Percentiles rank a stretch among this genome's conserved stretches.
Conservation (phyloP, 2,888 invertebrate genomes). For the Gymnoscelis rufifasciata region DNA sequence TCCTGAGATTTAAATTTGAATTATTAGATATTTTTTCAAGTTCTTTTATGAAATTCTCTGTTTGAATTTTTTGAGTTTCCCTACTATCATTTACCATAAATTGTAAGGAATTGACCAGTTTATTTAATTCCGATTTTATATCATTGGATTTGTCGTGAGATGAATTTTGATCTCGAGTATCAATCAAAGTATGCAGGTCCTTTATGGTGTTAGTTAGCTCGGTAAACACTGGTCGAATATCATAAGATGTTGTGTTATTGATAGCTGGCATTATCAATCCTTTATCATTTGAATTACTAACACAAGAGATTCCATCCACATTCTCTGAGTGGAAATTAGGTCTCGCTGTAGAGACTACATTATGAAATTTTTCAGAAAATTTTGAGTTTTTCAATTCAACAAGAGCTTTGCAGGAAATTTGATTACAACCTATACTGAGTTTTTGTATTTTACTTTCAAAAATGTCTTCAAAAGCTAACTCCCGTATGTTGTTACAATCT, state of each 20-base stretch:
- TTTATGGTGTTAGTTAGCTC: slow-evolving; percentile 18
- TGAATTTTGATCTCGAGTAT: slow-evolving; percentile 12
- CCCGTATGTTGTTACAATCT: slow-evolving; percentile 27
- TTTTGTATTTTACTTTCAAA: slow-evolving; percentile 12
- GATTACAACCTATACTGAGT: slow-evolving; percentile 30
- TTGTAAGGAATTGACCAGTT: slow-evolving; percentile 10
- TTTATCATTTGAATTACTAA: slow-evolving; percentile 5
- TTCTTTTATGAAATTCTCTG: slow-evolving; percentile 6
- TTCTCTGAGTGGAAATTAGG: slow-evolving; percentile 26
- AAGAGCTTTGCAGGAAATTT: slow-evolving; percentile 27
- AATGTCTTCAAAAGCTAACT: slow-evolving; percentile 22
- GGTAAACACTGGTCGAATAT: slow-evolving; percentile 20
- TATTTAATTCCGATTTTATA: slow-evolving; percentile 4
- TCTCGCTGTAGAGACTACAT: slow-evolving; percentile 13
- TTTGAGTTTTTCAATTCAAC: slow-evolving; percentile 21
- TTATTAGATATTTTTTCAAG: slow-evolving; percentile 13
- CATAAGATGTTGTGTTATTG: slow-evolving; percentile 11
- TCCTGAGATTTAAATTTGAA: slow-evolving; percentile 10
- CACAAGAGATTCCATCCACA: slow-evolving; percentile 26
- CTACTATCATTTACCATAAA: slow-evolving; percentile 15
- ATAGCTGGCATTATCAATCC: slow-evolving; percentile 1
- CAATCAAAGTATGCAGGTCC: slow-evolving; percentile 14
- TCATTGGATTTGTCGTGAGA: slow-evolving; percentile 6
- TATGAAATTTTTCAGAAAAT: slow-evolving; percentile 13
- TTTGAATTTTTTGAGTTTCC: slow-evolving; percentile 11